Percentiles rank a stretch among this genome's conserved stretches.
Evolutionary conservation across 2,797 vertebrate species (phyloP).

Genomic region (Phoxinus dragarum): DNA sequence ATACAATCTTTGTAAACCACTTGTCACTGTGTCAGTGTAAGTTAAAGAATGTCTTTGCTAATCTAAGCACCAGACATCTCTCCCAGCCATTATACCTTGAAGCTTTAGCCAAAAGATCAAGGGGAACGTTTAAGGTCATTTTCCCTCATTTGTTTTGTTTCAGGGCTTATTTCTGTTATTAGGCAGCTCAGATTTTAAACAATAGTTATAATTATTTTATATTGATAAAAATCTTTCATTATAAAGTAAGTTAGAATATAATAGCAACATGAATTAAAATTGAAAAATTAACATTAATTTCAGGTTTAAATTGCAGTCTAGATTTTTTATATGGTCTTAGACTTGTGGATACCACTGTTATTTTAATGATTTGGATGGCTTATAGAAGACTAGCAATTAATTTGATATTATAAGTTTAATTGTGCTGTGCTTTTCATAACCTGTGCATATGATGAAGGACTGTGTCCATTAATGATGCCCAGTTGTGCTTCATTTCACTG

Average conservation of each 20-base stretch:
- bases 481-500: not conserved
- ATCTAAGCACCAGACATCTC: constrained; percentile 56
- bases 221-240: not conserved
- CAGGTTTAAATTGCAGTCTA: not conserved
- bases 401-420: not conserved
- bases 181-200: not conserved
- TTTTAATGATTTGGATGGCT: not conserved
- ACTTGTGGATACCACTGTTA: not conserved
- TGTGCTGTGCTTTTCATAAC: not conserved
- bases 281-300: not conserved
- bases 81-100: constrained; percentile 48
- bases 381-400: not conserved
- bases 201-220: not conserved
- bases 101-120: constrained; percentile 42
- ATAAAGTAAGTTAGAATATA: not conserved
- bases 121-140: constrained; percentile 16
- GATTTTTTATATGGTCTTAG: not conserved
- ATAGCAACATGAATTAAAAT: not conserved
- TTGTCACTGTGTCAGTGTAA: constrained; percentile 45
- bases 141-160: constrained; percentile 26
- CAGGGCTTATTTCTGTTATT: not conserved
- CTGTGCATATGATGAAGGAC: not conserved
- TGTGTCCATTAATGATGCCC: not conserved
- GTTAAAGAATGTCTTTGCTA: constrained; percentile 59
- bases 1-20: constrained; percentile 46